Conservation (phyloP, 2,888 invertebrate species). For the Pandemis cinnamomeana region DNA sequence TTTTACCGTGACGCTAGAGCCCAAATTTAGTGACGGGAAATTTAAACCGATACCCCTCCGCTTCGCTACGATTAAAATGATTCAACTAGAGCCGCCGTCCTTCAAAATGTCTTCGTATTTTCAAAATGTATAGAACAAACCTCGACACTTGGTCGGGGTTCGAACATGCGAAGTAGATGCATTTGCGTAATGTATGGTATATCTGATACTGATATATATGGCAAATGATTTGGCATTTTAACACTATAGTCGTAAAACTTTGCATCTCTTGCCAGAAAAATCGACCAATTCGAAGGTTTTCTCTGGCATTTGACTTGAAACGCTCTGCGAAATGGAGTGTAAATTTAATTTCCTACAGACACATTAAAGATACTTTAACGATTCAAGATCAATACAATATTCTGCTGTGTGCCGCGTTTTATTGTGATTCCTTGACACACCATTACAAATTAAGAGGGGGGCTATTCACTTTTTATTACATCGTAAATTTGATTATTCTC, state of each 20-base stretch:
- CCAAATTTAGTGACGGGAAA: too few species aligned
- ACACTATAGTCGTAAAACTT: not conserved
- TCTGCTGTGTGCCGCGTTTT: slow-evolving; percentile 63
- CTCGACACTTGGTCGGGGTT: too few species aligned
- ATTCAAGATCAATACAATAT: slow-evolving; percentile 59
- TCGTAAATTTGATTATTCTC: slow-evolving; percentile 64
- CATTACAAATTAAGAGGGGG: slow-evolving; percentile 66
- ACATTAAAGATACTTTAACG: slow-evolving; percentile 68
- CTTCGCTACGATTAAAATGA: too few species aligned
- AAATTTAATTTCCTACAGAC: slow-evolving; percentile 67
- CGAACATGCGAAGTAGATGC: too few species aligned
- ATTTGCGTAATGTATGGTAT: too few species aligned
- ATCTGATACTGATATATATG: too few species aligned
- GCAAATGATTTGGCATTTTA: too few species aligned
- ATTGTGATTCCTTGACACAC: slow-evolving; percentile 65
- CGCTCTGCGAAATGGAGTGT: slow-evolving; percentile 43
- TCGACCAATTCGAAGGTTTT: not conserved
- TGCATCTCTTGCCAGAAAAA: not conserved
- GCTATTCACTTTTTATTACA: slow-evolving; percentile 67
- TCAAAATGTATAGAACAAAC: too few species aligned
- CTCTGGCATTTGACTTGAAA: slow-evolving; percentile 15
- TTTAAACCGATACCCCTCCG: too few species aligned
- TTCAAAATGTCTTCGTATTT: too few species aligned
- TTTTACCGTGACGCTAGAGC: too few species aligned
- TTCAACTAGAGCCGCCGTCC: too few species aligned